These are phyloP conservation scores for Protosalanx chinensis DNA, from an alignment of 2,797 vertebrate genomes.

Conservation along the genomic window DNA sequence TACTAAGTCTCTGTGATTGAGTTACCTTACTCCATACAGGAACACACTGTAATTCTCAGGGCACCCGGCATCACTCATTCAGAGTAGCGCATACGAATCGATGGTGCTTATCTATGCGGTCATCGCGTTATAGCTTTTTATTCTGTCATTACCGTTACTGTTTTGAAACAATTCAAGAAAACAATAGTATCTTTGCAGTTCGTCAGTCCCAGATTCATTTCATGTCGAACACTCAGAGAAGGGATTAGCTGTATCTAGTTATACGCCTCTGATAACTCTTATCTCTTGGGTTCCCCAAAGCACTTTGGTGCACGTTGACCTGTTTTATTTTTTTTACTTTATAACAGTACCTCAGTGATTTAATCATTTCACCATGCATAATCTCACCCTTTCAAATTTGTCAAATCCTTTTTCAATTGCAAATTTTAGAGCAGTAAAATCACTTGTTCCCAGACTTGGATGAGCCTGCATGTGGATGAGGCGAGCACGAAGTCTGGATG, in stretches of 20 bases:
- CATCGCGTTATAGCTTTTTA: constrained; percentile 52
- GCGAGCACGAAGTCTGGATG: constrained; percentile 38
- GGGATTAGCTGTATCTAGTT: constrained; percentile 72
- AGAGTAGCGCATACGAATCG: constrained; percentile 38
- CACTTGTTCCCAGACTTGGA: constrained; percentile 10
- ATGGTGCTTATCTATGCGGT: constrained; percentile 53
- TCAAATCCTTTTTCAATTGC: constrained; percentile 48
- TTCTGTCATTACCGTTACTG: neutral
- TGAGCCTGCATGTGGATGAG: constrained; percentile 16
- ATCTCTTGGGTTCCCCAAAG: constrained; percentile 64
- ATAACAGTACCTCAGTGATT: constrained; percentile 56
- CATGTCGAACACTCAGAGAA: constrained; percentile 54
- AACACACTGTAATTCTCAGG: neutral
- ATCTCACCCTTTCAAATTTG: constrained; percentile 55
- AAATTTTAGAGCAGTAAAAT: constrained; percentile 23
- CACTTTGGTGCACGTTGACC: constrained; percentile 63
- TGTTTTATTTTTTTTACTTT: constrained; percentile 61
- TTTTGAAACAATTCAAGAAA: constrained; percentile 19
- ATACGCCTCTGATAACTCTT: constrained; percentile 68
- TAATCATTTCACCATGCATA: constrained; percentile 65
- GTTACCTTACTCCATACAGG: constrained; percentile 5
- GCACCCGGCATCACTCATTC: constrained; percentile 20
- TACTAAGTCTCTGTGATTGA: constrained; percentile 32
- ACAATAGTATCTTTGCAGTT: constrained; percentile 68
- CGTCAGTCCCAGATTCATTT: constrained; percentile 66